A percentile compares a stretch with the other conserved stretches of the same genome.
Conservation (phyloP, 2,888 invertebrate genomes). For the Lysandra coridon region DNA sequence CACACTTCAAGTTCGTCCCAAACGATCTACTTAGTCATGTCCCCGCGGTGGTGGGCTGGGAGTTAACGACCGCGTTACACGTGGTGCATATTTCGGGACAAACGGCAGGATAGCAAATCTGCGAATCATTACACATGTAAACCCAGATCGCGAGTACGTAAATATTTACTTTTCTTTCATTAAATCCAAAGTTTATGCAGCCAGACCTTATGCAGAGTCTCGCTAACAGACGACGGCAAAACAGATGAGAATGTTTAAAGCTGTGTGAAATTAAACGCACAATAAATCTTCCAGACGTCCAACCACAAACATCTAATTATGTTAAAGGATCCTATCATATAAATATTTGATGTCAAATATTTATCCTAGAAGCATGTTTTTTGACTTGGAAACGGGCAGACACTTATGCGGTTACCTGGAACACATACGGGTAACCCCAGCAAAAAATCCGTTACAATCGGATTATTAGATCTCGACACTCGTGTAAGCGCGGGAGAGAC, state of each 20-base stretch:
- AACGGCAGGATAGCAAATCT: not conserved
- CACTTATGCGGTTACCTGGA: constrained; percentile 27
- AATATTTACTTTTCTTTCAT: not conserved
- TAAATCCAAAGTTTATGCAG: constrained; percentile 1
- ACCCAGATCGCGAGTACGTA: not conserved
- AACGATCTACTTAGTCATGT: not conserved
- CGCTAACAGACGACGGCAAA: not conserved
- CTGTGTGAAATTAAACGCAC: not conserved
- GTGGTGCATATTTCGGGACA: constrained; percentile 20
- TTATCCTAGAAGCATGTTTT: not conserved
- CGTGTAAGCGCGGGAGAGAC: not conserved
- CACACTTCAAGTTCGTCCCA: not conserved
- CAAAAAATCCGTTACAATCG: constrained; percentile 15
- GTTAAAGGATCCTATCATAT: not conserved
- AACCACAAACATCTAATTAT: not conserved
- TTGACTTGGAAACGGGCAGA: constrained; percentile 46
- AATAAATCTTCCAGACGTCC: not conserved
- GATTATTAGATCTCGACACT: constrained; percentile 4
- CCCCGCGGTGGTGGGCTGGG: not conserved
- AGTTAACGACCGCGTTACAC: constrained; percentile 19
- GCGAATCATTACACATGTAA: not conserved
- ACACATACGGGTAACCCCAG: not conserved
- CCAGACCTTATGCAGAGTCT: not conserved
- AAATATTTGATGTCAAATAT: not conserved
- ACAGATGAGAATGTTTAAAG: not conserved